Evolutionary conservation across 2,113 vertebrate genomes (phyloP).

Genomic region (Suricata suricatta): DNA sequence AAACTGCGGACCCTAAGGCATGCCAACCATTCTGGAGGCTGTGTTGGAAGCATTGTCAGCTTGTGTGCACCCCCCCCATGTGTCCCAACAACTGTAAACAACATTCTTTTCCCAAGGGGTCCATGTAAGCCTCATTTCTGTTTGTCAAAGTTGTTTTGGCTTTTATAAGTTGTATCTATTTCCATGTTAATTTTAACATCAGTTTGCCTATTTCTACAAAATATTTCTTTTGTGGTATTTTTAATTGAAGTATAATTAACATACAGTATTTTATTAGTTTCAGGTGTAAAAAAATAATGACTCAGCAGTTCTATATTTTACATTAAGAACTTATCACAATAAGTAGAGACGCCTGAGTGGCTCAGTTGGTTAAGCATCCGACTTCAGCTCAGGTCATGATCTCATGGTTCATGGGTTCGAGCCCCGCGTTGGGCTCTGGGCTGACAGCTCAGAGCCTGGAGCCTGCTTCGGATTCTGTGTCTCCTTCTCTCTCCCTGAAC

Average conservation of each 20-base stretch:
- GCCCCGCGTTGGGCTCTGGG: too few relatives aligned
- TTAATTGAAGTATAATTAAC: not conserved
- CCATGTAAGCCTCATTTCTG: not conserved
- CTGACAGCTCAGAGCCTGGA: too few relatives aligned
- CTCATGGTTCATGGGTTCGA: too few relatives aligned
- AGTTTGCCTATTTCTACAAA: not conserved
- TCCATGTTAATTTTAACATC: not conserved
- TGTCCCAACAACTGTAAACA: not conserved
- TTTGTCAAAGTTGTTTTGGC: not conserved
- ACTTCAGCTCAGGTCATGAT: too few relatives aligned
- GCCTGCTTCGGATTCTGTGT: too few relatives aligned
- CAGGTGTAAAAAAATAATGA: not conserved
- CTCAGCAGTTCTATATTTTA: not conserved
- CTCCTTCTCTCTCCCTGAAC: too few relatives aligned
- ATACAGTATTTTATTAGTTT: not conserved
- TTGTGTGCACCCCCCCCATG: not conserved
- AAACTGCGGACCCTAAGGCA: not conserved
- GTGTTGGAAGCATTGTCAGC: not conserved
- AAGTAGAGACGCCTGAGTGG: not conserved
- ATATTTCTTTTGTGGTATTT: not conserved
- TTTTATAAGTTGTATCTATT: not conserved
- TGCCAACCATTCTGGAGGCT: not conserved
- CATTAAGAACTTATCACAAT: not conserved
- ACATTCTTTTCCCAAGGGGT: not conserved
- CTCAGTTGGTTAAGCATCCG: too few relatives aligned